Percentiles rank a stretch among this genome's conserved stretches.
These are phyloP conservation scores for Leucopsar rothschildi DNA, from an alignment of 2,113 vertebrate genomes.

Conservation along the genomic window DNA sequence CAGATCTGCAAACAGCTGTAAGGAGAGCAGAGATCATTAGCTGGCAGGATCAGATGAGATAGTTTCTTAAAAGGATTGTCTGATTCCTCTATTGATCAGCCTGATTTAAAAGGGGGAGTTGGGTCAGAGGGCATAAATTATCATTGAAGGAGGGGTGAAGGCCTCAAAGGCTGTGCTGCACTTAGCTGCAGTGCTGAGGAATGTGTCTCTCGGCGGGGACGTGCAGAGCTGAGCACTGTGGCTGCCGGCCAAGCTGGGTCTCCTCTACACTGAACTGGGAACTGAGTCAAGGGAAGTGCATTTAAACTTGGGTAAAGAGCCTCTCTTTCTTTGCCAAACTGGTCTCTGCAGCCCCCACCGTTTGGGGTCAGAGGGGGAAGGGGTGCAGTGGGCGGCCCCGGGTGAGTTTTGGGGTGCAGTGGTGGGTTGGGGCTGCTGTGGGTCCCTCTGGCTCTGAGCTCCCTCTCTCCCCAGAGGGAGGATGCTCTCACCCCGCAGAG, in stretches of 20 bases:
- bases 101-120: conserved; percentile 68
- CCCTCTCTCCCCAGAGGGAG: fast-evolving
- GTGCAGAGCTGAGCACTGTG: neutral
- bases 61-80: conserved; percentile 74
- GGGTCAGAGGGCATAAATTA: conserved; percentile 70
- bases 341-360: neutral
- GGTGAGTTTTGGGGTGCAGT: neutral
- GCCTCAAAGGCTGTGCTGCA: conserved; percentile 40
- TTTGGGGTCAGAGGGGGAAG: neutral
- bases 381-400: fast-evolving
- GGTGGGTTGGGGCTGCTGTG: neutral
- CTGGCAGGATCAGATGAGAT: conserved; percentile 51
- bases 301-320: conserved; percentile 41
- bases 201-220: conserved; percentile 26
- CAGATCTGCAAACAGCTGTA: neutral
- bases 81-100: conserved; percentile 72
- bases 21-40: conserved; percentile 48
- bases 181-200: conserved; percentile 48
- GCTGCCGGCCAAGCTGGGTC: conserved; percentile 11
- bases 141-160: conserved; percentile 49
- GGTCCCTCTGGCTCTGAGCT: neutral
- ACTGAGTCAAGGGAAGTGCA: conserved; percentile 26
- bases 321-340: neutral
- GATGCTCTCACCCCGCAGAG: neutral
- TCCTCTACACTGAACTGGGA: neutral